Evolutionary conservation across 1,140 invertebrate species (phyloP).

Genomic region (Neodiprion virginianus): DNA sequence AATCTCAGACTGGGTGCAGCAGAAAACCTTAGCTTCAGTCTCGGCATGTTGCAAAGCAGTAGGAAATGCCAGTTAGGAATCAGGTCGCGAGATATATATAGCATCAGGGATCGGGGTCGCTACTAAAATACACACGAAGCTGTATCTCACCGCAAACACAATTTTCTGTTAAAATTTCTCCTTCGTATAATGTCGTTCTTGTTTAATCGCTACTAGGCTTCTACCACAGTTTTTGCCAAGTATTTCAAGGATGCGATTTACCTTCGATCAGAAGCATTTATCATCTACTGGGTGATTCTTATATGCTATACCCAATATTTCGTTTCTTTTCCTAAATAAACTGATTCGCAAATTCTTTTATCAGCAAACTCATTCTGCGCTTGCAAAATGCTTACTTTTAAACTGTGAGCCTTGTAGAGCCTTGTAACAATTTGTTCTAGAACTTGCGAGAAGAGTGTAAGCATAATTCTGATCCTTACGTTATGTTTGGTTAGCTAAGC

Average conservation of each 20-base stretch:
- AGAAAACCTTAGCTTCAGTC: conserved; percentile 2
- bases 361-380: no score
- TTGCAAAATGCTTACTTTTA: no score
- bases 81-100: conserved; percentile 60
- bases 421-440: no score
- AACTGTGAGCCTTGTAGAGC: no score
- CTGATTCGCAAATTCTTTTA: no score
- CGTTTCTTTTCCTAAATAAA: no score
- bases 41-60: not conserved
- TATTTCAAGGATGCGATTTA: no score
- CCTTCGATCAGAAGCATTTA: no score
- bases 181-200: not conserved
- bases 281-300: no score
- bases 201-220: not conserved
- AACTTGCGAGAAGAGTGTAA: no score
- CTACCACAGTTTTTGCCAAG: no score
- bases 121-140: conserved; percentile 63
- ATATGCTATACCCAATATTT: no score
- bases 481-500: not conserved
- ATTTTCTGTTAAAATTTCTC: conserved; percentile 53
- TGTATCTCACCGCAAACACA: conserved; percentile 48
- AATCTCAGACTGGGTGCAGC: not conserved
- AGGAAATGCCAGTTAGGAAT: conserved; percentile 35
- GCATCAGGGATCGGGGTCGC: conserved; percentile 57
- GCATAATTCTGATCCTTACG: not conserved